Conservation (phyloP, 2,888 invertebrate species). For the Drosophila nr. medialis region DNA sequence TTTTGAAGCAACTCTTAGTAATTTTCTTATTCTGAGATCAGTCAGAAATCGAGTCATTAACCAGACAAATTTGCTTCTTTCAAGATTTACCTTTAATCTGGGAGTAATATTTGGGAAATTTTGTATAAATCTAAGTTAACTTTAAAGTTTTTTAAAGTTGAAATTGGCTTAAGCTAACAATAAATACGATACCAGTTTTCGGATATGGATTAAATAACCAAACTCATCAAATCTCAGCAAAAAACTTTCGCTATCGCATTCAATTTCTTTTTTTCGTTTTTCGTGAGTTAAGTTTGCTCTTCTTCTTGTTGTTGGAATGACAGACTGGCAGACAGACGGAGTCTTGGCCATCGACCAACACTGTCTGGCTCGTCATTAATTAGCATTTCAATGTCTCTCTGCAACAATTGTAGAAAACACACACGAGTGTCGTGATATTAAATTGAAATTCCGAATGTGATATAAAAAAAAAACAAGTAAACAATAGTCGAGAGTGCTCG, state of each 20-base stretch:
- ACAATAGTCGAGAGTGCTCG: not conserved
- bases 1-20: not conserved
- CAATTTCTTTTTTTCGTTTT: conserved; percentile 57
- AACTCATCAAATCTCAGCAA: conserved; percentile 26
- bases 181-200: conserved; percentile 5
- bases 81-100: not conserved
- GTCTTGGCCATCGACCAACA: conserved; percentile 44
- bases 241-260: conserved; percentile 76
- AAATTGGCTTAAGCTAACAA: not conserved
- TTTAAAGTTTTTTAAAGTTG: too few species aligned
- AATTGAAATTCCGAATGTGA: conserved; percentile 70
- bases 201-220: conserved; percentile 42
- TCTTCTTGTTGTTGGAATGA: conserved; percentile 23
- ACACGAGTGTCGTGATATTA: conserved; percentile 39
- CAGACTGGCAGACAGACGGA: not conserved
- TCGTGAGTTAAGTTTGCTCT: conserved; percentile 6
- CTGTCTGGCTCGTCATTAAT: conserved; percentile 35
- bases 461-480: conserved; percentile 2
- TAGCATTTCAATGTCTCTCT: conserved; percentile 60
- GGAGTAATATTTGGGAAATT: not conserved
- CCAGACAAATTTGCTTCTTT: not conserved
- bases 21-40: not conserved
- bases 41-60: not conserved
- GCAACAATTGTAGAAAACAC: conserved; percentile 28
- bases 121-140: not conserved